Conservation (phyloP, 2,888 invertebrate genomes). For the Stegana nigrithorax region DNA sequence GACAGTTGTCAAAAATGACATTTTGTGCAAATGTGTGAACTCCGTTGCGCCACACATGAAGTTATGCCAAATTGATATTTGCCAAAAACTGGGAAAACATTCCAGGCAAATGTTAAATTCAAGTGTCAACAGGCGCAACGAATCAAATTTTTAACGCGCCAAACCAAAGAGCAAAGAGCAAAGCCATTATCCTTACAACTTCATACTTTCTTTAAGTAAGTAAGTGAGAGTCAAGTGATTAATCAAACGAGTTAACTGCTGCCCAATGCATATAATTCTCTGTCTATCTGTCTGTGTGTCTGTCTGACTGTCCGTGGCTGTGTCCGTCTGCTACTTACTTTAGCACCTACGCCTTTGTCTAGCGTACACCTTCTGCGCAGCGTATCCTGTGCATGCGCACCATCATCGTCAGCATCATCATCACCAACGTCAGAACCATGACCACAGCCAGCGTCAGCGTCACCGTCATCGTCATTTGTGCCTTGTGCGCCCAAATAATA, state of each 20-base stretch:
- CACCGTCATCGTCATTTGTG: background rate
- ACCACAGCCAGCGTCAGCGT: background rate
- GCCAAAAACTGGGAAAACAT: background rate
- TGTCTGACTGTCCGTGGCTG: too few relatives aligned
- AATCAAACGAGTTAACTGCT: slow-evolving; percentile 11
- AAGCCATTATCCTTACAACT: background rate
- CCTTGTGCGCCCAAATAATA: background rate
- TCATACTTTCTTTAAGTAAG: background rate
- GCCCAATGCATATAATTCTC: too few relatives aligned
- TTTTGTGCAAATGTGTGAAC: background rate
- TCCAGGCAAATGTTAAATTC: slow-evolving; percentile 3
- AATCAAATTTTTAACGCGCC: slow-evolving; percentile 53
- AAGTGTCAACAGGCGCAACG: slow-evolving; percentile 57
- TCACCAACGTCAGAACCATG: too few relatives aligned
- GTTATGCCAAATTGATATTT: background rate
- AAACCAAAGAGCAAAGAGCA: background rate
- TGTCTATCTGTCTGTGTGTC: too few relatives aligned
- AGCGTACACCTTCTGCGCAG: slow-evolving; percentile 1
- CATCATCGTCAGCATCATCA: background rate
- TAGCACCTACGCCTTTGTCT: background rate
- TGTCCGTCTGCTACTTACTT: background rate
- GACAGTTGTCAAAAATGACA: slow-evolving; percentile 40
- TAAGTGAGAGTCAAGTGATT: slow-evolving; percentile 1
- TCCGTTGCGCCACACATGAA: background rate
- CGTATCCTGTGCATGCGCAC: background rate